Evolutionary conservation across 2,113 vertebrate genomes (phyloP), one percentile per base, ranked within the genome.

Genomic region (Corythoichthys haematopterus): DNA sequence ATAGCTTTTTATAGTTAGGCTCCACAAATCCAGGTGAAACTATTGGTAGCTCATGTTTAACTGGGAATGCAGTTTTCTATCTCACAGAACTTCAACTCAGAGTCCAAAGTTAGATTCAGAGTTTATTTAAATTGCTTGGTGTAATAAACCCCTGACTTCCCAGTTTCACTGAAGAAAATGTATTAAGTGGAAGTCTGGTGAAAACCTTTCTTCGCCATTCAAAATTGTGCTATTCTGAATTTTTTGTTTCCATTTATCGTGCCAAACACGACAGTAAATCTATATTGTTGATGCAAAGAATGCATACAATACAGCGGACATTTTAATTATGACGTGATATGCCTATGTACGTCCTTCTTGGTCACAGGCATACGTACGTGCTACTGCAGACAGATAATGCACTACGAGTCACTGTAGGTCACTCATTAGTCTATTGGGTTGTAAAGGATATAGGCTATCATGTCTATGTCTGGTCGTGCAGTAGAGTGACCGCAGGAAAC

Each of bases 401-500:
- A 69, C 45, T n/a, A 50, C 33, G 53, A 55, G 5, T 62, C 37
- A 13, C 20, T n/a, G 40, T 48, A 35, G n/a, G 35, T 14, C 52
- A 69, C 45, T 59, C 1, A 33, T 65, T 35, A 62, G 38, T 58
- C 28, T 45, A 53, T 16, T 14, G 57, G 65, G 65, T 35, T 59
- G 61, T 20, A 61, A 35, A 71, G 3, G 40, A 46, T 52, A 51
- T 37, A 38, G 8, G 47, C 35, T 66, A 46, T 5, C 28, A 6
- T 43, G 63, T 46, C 28, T 35, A 0, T 52, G 59, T 64, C 36
- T 68, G 67, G 36, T 45, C 63, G 74, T 52, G 50, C 63, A 57
- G 51, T 51, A 35, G 40, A 77, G 52, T 14, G 20, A 56, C 68
- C 75, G 48, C 65, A 46, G 45, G 43, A 57, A 43, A 50, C 28